Conservation (phyloP, 2,113 vertebrate genomes). For the Aspidoscelis tigris region DNA sequence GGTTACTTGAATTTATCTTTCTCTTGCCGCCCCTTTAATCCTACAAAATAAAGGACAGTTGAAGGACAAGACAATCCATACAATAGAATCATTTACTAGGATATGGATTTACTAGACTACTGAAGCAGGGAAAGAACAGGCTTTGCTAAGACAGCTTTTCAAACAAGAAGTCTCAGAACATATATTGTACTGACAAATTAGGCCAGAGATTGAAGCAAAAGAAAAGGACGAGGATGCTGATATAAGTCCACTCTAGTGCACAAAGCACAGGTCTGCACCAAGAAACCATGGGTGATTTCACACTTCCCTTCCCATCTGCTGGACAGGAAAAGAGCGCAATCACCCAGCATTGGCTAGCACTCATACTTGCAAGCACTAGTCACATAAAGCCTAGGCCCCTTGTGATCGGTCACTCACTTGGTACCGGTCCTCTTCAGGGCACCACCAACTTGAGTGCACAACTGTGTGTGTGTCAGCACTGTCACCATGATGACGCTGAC, state of each 20-base stretch:
- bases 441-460: no score
- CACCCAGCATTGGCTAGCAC: no score
- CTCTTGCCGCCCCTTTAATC: not conserved
- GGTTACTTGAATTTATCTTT: conserved; percentile 3
- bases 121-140: not conserved
- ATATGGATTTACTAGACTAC: conserved; percentile 20
- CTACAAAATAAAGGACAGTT: not conserved
- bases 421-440: no score
- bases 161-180: conserved; percentile 12
- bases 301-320: no score
- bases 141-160: not conserved
- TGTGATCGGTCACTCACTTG: no score
- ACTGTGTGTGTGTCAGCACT: no score
- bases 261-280: not conserved
- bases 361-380: no score
- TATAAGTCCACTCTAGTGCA: not conserved
- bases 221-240: not conserved
- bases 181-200: conserved; percentile 2
- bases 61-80: not conserved
- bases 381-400: no score
- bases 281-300: not conserved
- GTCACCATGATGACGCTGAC: no score
- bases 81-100: conserved; percentile 26
- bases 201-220: conserved; percentile 4
- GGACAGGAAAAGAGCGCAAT: no score